Percentiles rank a stretch among this genome's conserved stretches.
Conservation (phyloP, 2,113 vertebrate species). For the Trochalopteron elliotii region DNA sequence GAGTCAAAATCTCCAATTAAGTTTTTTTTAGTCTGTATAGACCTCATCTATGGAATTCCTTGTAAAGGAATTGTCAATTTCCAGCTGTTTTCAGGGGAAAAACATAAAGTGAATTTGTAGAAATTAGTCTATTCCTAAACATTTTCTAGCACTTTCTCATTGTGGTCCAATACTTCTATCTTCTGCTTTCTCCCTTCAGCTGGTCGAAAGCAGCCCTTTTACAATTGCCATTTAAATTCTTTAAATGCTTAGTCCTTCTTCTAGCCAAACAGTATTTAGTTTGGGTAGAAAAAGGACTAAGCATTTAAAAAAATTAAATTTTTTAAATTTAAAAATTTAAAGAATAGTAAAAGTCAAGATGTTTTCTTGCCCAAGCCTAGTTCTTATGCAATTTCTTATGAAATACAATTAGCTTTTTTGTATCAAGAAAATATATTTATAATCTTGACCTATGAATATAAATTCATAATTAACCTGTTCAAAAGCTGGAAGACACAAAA, state of each 20-base stretch:
- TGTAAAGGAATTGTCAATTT: neutral
- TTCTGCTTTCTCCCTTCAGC: neutral
- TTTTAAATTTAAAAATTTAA: too few relatives aligned
- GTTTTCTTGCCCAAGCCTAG: neutral
- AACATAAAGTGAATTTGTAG: neutral
- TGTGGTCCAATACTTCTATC: neutral
- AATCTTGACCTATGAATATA: neutral
- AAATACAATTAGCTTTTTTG: neutral
- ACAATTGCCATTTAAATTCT: neutral
- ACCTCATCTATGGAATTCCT: neutral
- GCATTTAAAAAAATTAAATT: too few relatives aligned
- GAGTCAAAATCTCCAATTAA: neutral
- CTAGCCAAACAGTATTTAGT: neutral
- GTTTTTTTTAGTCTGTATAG: neutral
- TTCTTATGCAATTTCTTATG: neutral
- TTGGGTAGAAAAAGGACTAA: too few relatives aligned
- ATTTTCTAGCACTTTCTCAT: neutral
- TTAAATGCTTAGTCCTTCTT: neutral
- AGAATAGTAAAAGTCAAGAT: neutral
- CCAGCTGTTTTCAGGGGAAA: neutral
- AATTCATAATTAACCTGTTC: neutral
- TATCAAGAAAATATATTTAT: neutral
- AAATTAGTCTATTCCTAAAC: neutral
- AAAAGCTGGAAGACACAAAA: neutral
- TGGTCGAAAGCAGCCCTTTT: neutral